These are phyloP conservation scores for Rhincodon typus DNA, from an alignment of 2,797 vertebrate species.

Conservation along the genomic window DNA sequence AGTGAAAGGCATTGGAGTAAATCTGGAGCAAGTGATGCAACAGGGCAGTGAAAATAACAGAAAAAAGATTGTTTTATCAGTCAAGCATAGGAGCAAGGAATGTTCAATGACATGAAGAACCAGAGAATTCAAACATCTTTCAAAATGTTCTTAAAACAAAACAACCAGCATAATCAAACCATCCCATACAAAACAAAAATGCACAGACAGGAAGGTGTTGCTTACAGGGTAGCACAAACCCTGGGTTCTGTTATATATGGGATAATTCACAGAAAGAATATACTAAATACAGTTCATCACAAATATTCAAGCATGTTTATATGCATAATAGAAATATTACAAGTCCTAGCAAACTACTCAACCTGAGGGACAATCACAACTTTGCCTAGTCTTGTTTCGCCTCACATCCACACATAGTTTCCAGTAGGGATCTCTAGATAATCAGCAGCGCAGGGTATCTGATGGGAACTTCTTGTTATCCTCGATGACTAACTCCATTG, in stretches of 20 bases:
- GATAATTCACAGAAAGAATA: not conserved
- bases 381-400: not conserved
- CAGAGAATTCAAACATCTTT: not conserved
- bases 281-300: not conserved
- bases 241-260: not conserved
- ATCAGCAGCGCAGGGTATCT: not conserved
- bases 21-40: not conserved
- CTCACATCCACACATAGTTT: not conserved
- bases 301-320: not conserved
- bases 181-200: not conserved
- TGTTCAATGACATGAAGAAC: not conserved
- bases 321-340: not conserved
- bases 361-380: not conserved
- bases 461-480: not conserved
- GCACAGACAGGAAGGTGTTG: not conserved
- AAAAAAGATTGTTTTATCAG: not conserved
- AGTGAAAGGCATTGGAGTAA: not conserved
- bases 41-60: not conserved
- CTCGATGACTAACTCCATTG: not conserved
- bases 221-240: not conserved
- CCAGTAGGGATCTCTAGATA: not conserved
- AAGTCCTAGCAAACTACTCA: not conserved
- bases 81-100: not conserved
- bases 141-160: not conserved
- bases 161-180: not conserved